These are phyloP conservation scores for Halocynthia roretzi DNA, from an alignment of 23 tunicate species.

Conservation along the genomic window DNA sequence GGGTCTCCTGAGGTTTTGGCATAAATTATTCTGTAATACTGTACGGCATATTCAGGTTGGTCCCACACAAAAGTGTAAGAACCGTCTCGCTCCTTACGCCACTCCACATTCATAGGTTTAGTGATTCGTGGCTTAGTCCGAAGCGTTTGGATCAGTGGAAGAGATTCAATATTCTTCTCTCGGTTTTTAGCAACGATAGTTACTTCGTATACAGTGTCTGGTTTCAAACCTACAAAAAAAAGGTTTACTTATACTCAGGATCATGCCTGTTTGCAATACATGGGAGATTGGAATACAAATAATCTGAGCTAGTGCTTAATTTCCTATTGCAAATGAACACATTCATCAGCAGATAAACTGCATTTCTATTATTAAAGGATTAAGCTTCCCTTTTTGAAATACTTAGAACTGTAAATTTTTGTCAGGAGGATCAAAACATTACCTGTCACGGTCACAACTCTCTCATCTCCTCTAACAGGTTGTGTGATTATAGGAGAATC, in stretches of 20 bases:
- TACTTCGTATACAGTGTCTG: slow-evolving; percentile 27
- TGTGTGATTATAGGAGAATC: slow-evolving; percentile 1
- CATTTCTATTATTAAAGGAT: too few relatives aligned
- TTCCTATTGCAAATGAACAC: too few relatives aligned
- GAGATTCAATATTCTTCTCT: slow-evolving; percentile 9
- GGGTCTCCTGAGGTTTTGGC: too few relatives aligned
- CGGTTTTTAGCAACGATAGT: slow-evolving; percentile 1
- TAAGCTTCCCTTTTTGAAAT: too few relatives aligned
- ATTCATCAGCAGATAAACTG: too few relatives aligned
- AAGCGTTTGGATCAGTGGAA: neutral
- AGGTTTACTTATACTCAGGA: neutral
- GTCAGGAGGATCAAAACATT: neutral
- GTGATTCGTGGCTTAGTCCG: neutral
- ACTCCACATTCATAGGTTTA: neutral
- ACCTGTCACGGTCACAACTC: slow-evolving; percentile 16
- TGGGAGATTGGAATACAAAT: too few relatives aligned
- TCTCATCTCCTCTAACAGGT: slow-evolving; percentile 10
- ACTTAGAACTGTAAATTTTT: too few relatives aligned
- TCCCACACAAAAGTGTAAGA: slow-evolving; percentile 8
- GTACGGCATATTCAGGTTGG: neutral
- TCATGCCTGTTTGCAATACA: neutral
- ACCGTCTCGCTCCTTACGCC: neutral
- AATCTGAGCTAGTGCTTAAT: too few relatives aligned
- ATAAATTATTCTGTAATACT: neutral
- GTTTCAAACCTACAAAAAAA: slow-evolving; percentile 12